Percentiles rank a stretch among this genome's conserved stretches.
Conservation (phyloP, 2,888 invertebrate species). For the Orthosia cruda region DNA sequence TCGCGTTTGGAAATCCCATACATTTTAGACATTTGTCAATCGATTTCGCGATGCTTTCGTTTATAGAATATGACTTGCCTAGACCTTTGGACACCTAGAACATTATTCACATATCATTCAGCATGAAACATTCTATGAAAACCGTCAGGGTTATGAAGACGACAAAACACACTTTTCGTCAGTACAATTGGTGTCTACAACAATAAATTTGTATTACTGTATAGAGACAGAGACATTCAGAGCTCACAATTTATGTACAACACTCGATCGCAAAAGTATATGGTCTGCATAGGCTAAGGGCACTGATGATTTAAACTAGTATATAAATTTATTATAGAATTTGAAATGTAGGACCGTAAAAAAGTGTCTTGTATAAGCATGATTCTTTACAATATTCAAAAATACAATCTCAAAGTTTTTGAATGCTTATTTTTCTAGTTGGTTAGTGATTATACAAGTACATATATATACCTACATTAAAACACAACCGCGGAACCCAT, state of each 20-base stretch:
- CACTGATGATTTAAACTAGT: not conserved
- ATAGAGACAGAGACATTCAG: not conserved
- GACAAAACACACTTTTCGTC: not conserved
- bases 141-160: slow-evolving; percentile 1
- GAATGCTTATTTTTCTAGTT: slow-evolving; percentile 39
- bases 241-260: not conserved
- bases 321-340: not conserved
- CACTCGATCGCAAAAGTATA: not conserved
- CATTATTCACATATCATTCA: slow-evolving; percentile 1
- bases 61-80: too few relatives aligned
- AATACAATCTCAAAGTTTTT: slow-evolving; percentile 30
- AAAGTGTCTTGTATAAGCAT: slow-evolving; percentile 25
- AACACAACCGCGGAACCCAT: slow-evolving; percentile 79
- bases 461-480: slow-evolving; percentile 58
- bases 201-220: not conserved
- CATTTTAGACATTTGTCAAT: too few relatives aligned
- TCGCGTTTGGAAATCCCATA: too few relatives aligned
- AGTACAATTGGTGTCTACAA: not conserved
- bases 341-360: slow-evolving; percentile 1
- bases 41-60: too few relatives aligned
- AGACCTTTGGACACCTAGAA: not conserved
- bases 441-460: slow-evolving; percentile 59
- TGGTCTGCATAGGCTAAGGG: not conserved
- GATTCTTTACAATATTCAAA: slow-evolving; percentile 23
- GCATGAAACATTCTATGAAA: not conserved